Evolutionary conservation across 2,113 vertebrate genomes (phyloP).

Genomic region (Passer montanus): DNA sequence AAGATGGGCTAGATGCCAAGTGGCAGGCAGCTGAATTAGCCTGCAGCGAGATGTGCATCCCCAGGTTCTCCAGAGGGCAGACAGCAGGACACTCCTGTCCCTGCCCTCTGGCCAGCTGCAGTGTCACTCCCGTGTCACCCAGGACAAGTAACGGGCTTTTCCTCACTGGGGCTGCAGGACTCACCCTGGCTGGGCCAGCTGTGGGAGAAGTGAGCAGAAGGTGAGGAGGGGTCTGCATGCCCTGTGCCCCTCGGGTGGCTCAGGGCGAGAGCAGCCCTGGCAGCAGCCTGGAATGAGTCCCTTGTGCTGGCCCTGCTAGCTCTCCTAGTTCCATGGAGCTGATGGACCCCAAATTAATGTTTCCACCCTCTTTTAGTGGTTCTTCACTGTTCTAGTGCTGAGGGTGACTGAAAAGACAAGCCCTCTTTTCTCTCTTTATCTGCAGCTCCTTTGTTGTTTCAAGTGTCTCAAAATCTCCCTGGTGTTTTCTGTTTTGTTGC

Average conservation of each 20-base stretch:
- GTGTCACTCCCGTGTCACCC: not conserved
- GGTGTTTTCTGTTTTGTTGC: not conserved
- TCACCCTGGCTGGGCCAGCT: too few species aligned
- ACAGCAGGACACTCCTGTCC: not conserved
- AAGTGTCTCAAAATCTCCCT: not conserved
- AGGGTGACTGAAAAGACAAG: not conserved
- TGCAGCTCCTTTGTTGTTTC: not conserved
- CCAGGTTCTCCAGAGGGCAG: not conserved
- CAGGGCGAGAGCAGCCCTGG: not conserved
- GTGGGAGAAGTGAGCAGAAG: not conserved
- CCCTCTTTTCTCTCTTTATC: not conserved
- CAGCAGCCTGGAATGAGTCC: fast-evolving
- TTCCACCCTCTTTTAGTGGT: not conserved
- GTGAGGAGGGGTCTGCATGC: not conserved
- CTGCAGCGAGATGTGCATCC: not conserved
- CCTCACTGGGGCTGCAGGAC: not conserved
- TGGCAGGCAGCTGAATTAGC: not conserved
- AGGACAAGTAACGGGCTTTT: too few species aligned
- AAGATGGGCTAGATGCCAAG: not conserved
- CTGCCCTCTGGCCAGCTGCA: not conserved
- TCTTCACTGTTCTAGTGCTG: not conserved
- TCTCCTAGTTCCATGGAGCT: not conserved
- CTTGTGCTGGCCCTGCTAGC: not conserved
- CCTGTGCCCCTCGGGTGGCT: not conserved
- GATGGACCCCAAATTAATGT: not conserved